Conservation (phyloP, 2,888 invertebrate species). For the Campopleginae sp. region DNA sequence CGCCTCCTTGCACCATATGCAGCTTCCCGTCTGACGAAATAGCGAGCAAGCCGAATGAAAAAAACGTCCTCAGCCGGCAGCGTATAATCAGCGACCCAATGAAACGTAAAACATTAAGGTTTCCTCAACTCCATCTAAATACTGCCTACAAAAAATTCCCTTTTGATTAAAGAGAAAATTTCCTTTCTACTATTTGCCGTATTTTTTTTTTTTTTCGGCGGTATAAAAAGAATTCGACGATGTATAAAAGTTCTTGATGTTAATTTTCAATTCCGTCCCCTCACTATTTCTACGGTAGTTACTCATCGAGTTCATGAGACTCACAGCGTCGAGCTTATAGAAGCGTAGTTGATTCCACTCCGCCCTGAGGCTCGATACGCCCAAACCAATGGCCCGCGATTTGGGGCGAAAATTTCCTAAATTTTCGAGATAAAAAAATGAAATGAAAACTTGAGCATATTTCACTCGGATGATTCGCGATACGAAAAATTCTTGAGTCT, state of each 20-base stretch:
- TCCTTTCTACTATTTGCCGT: too few species aligned
- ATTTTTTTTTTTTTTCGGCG: background rate
- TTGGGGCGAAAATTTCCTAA: too few species aligned
- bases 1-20: conserved; percentile 29
- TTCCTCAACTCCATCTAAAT: background rate
- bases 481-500: too few species aligned
- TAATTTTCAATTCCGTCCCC: too few species aligned
- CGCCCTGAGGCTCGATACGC: background rate
- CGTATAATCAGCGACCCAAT: conserved; percentile 32
- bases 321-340: background rate
- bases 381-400: background rate
- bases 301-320: background rate
- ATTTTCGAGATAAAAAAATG: background rate
- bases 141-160: background rate
- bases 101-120: conserved; percentile 16
- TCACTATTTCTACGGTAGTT: background rate
- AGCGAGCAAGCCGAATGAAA: conserved; percentile 1
- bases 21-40: conserved; percentile 9
- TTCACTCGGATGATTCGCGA: too few species aligned
- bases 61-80: background rate
- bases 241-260: too few species aligned
- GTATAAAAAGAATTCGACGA: background rate
- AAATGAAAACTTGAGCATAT: background rate
- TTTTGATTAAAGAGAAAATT: conserved; percentile 38
- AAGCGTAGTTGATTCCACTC: background rate